Base-by-base conservation (phyloP, 2,797 vertebrate species). In the Leptodactylus fallax region DNA sequence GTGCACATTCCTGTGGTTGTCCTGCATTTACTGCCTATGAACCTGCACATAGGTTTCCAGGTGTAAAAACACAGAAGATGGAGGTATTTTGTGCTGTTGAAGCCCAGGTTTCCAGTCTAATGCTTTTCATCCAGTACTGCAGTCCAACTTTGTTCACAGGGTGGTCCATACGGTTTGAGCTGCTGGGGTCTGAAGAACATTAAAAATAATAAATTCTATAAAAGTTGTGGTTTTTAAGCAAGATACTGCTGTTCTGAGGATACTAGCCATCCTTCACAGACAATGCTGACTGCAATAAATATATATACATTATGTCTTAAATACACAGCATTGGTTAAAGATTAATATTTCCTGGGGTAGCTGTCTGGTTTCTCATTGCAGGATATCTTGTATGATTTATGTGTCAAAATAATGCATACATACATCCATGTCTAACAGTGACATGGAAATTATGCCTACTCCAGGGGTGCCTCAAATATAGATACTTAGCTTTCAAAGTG, bases 1-100 rank as follows among this genome's bases (percentile, higher is more conserved):
- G 21, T 19, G 49, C 83, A 78, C 72, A 85, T 65, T 77, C 83
- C 74, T 85, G 58, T 65, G 83, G 83, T 67, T 85, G 72, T 55
- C 58, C 72, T 78, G 36, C 56, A 47, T 78, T 77, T 85, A 77
- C 65, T 78, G n/a, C 45, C 58, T 51, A 53, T 77, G 56, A 78
- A 85, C 45, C 74, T 85, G 72, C 72, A 23, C 25, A 63, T 61
- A 78, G 72, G 61, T 71, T 78, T 77, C 72, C 83, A 85, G 83
- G 83, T 85, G 83, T 61, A 85, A 85, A 77, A 85, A 85, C 83
- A 85, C 7, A 16, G 72, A 61, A 16, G 36, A 61, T 53, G 45
- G 60, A 61, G 36, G 72, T 61, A 36, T 61, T 65, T 45, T 27
- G 72, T 60, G 74, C 45, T 78, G 72, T 14, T 53, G 83, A 78